Evolutionary conservation across 2,113 vertebrate genomes (phyloP), one percentile per base, ranked within the genome.

Genomic region (Pomatostomus ruficeps): DNA sequence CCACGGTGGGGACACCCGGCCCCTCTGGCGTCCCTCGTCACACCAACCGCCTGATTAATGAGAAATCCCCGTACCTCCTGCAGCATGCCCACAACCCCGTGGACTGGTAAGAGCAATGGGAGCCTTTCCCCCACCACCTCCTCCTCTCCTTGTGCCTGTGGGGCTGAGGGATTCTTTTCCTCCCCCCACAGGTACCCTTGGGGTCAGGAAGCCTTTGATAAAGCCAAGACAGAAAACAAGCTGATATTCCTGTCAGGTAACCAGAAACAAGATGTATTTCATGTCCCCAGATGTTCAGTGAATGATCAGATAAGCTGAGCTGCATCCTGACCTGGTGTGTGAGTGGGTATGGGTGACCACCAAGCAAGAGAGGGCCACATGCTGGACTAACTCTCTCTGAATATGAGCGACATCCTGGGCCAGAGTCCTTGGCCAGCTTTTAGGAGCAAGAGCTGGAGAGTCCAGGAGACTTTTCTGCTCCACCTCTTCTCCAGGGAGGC

Each of bases 11-110:
- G 12, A 97, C 97, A 54, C 83, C 62, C 10, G 24, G 28, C 46
- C 59, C 95, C 28, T 35, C 77, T 23, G 61, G 68, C 12, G 7
- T 33, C 26, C 62, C 96, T 23, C 43, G 52, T 5, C 45, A 95
- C 29, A 97, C 98, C 72, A 99, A 99, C 96, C 98, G 98, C 65
- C 94, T 99, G 92, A 97, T 98, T 70, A 95, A 97, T 0, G 99
- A 99, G 97, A 98, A 98, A 93, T 99, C 99, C 9, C 98, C 99
- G 0, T 99, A 99, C 79, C 98, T 99, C 22, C 97, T 99, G 16
- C 99, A 99, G 52, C 99, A 99, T 8, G 99, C 99, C n/a, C 98
- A 99, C 97, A 99, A 99, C 94, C 99, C 99, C 0, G 99, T 99
- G 58, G 98, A 99, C 84, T 99, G 99, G 99, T 99, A 96, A 98